Percentiles rank a stretch among this genome's conserved stretches.
phyloP scores from a whole-genome alignment of 1,140 invertebrate genomes.

The Drosophila leontia region DNA sequence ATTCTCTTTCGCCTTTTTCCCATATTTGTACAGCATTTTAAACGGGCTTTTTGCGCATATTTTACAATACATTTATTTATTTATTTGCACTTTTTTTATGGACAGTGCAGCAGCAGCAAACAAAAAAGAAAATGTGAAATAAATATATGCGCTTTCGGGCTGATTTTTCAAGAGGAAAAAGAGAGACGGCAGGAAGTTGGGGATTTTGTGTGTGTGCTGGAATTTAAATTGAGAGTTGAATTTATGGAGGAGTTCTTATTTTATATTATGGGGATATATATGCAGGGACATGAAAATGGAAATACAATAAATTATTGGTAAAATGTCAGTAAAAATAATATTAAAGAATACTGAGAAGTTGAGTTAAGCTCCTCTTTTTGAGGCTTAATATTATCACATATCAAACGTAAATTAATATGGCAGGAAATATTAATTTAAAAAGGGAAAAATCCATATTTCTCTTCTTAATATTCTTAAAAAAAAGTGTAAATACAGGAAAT shows the following conservation, averaged over 20 bases:
- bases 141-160: slow-evolving; percentile 41
- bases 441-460: too few species aligned
- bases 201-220: slow-evolving; percentile 21
- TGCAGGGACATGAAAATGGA: slow-evolving; percentile 6
- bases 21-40: slow-evolving; percentile 71
- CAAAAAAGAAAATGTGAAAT: slow-evolving; percentile 5
- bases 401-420: background rate
- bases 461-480: too few species aligned
- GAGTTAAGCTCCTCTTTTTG: background rate
- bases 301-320: slow-evolving; percentile 35
- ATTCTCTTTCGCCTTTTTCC: slow-evolving; percentile 15
- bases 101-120: slow-evolving; percentile 18
- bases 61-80: slow-evolving; percentile 73
- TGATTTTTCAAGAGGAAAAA: slow-evolving; percentile 20
- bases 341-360: slow-evolving; percentile 9
- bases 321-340: background rate
- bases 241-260: slow-evolving; percentile 35
- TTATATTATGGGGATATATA: slow-evolving; percentile 24
- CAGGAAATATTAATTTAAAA: background rate
- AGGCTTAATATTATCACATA: background rate
- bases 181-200: slow-evolving; percentile 24
- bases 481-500: background rate
- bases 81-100: slow-evolving; percentile 39
- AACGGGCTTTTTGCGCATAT: slow-evolving; percentile 65
- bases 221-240: slow-evolving; percentile 41